Conservation (phyloP, 2,797 vertebrate species). For the Falco naumanni region DNA sequence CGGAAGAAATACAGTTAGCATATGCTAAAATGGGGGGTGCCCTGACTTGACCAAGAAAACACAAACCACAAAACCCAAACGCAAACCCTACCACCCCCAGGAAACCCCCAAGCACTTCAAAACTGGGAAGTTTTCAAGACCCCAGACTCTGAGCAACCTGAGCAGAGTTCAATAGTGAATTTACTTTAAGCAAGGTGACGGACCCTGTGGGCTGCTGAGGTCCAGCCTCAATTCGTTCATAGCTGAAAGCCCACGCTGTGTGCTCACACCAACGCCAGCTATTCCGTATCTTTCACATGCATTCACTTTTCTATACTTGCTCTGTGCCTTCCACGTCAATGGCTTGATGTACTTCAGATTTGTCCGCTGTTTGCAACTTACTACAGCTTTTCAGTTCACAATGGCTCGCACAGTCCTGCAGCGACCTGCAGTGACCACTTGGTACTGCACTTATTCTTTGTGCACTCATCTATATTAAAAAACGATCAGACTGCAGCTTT, state of each 20-base stretch:
- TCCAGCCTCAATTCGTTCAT: accelerated
- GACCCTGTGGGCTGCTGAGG: accelerated
- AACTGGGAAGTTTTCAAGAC: background rate
- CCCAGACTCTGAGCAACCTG: background rate
- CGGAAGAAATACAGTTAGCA: background rate
- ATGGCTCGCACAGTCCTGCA: background rate
- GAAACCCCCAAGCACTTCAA: background rate
- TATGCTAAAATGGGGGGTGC: background rate
- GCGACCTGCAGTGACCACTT: background rate
- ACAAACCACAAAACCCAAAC: background rate
- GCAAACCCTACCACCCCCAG: background rate
- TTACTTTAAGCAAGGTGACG: background rate
- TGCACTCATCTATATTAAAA: too few relatives aligned
- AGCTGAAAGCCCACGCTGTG: background rate
- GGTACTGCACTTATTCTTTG: background rate
- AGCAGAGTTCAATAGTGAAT: accelerated
- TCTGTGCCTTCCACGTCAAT: accelerated
- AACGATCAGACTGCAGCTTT: background rate
- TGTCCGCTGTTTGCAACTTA: background rate
- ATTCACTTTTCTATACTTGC: background rate
- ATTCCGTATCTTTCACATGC: accelerated
- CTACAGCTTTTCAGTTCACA: background rate
- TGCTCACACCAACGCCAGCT: background rate
- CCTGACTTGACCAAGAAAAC: background rate
- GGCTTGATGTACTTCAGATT: background rate